Evolutionary conservation across 2,888 invertebrate genomes (phyloP), one percentile per base, ranked within the genome.

Genomic region (Caenorhabditis sulstoni): DNA sequence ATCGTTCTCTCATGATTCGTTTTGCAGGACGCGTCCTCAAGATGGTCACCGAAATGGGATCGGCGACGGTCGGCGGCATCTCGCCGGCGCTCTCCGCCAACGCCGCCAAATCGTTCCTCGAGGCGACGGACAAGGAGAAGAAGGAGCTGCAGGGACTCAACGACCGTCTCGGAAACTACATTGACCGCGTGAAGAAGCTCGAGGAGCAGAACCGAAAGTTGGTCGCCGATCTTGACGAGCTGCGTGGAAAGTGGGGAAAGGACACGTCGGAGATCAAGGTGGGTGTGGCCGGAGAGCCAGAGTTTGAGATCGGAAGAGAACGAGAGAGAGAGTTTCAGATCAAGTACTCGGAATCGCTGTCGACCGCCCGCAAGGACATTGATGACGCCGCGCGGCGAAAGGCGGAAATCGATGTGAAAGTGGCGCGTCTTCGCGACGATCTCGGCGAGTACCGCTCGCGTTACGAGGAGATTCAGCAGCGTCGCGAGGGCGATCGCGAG

Each of bases 161-260:
- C 87, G 92, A 92, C 85, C 90, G 92, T 75, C 91, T 92, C 81
- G 92, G 91, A 86, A 90, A 89, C 89, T 92, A 92, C 90, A 92
- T 92, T 81, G 92, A 92, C 87, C 91, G 90, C n/a, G 90, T 90
- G 59, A 90, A 90, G 83, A 85, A 86, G 50, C 85, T 90, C 66
- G 90, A 90, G 75, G 90, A 88, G 79, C 88, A 89, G 81, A 90
- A 90, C 82, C 81, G 90, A 29, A 88, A 90, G 77, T 81, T 90
- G 53, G 90, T 89, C 37, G 86, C 86, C 41, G 90, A 90, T 64
- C 78, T 90, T 76, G 90, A 90, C 77, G 89, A 89, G 59, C 81
- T 90, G 58, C 82, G 90, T 37, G 87, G 88, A 39, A 87, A 87
- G 66, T 90, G 90, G 90, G 90, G 90, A 76, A 90, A 90, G 76